Evolutionary conservation across 64 coral and sea anemone genomes (phyloP).

Genomic region (Montipora capricornis): DNA sequence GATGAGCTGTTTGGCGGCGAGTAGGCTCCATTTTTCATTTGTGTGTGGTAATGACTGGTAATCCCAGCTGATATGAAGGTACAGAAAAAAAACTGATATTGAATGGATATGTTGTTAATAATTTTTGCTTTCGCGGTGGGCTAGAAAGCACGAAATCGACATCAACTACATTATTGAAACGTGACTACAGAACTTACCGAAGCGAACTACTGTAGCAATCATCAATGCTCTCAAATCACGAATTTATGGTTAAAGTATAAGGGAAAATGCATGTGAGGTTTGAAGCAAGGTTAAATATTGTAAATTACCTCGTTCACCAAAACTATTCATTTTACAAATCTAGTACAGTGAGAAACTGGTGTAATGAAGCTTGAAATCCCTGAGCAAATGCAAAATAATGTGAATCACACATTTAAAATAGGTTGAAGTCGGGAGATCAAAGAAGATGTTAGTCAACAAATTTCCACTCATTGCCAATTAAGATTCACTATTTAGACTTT

Average conservation of each 20-base stretch:
- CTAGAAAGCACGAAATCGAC: background rate
- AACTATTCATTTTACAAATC: background rate
- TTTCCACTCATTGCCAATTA: constrained; percentile 35
- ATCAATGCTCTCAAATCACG: too few species aligned
- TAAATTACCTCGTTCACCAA: background rate
- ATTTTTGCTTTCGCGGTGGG: background rate
- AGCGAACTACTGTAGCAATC: too few species aligned
- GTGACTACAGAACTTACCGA: too few species aligned
- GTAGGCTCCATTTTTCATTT: too few species aligned
- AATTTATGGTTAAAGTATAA: background rate
- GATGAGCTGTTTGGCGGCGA: too few species aligned
- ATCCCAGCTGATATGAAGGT: too few species aligned
- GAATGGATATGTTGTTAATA: too few species aligned
- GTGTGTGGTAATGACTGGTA: too few species aligned
- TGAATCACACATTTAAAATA: constrained; percentile 21
- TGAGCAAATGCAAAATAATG: background rate
- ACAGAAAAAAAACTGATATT: too few species aligned
- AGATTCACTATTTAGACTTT: constrained; percentile 31
- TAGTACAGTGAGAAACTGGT: background rate
- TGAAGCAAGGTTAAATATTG: background rate
- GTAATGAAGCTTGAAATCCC: too few species aligned
- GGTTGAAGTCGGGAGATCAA: constrained; percentile 35
- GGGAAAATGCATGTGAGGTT: too few species aligned
- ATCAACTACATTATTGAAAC: background rate
- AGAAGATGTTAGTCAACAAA: constrained; percentile 4